A percentile compares a stretch with the other conserved stretches of the same genome.
Conservation (phyloP, 2,888 invertebrate species). For the Steinernema hermaphroditum region DNA sequence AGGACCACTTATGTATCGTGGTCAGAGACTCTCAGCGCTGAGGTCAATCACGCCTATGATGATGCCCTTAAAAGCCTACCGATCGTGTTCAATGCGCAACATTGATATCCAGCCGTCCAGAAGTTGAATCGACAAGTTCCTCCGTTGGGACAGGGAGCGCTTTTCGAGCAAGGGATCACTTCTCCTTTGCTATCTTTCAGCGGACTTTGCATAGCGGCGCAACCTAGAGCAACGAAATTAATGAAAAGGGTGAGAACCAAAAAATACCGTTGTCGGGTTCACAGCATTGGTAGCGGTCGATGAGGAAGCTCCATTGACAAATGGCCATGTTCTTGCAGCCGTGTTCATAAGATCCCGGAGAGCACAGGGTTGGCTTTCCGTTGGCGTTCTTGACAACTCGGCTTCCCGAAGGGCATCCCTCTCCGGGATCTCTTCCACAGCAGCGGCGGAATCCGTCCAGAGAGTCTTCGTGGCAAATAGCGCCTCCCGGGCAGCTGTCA, state of each 20-base stretch:
- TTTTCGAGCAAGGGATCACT: slow-evolving; percentile 32
- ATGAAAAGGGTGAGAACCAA: background rate
- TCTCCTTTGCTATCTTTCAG: slow-evolving; percentile 32
- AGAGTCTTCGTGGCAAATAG: slow-evolving; percentile 47
- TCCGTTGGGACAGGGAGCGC: slow-evolving; percentile 41
- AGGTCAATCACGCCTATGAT: background rate
- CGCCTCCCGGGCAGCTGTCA: slow-evolving; percentile 51
- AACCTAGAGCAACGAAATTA: slow-evolving; percentile 34
- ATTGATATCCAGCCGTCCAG: slow-evolving; percentile 55
- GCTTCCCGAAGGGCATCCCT: slow-evolving; percentile 49
- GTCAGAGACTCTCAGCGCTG: slow-evolving; percentile 24
- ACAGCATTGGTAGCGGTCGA: slow-evolving; percentile 61
- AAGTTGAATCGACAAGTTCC: slow-evolving; percentile 53
- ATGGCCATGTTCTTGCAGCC: slow-evolving; percentile 40
- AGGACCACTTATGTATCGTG: slow-evolving; percentile 23
- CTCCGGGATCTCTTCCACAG: slow-evolving; percentile 42
- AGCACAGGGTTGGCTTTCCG: slow-evolving; percentile 41
- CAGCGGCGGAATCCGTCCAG: slow-evolving; percentile 38
- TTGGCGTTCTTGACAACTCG: slow-evolving; percentile 35
- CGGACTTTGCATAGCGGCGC: slow-evolving; percentile 39
- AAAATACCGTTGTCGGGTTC: slow-evolving; percentile 52
- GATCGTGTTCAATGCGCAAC: slow-evolving; percentile 45
- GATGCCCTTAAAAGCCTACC: slow-evolving; percentile 31
- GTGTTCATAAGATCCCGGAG: slow-evolving; percentile 40
- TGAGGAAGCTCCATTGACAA: slow-evolving; percentile 58